Conservation (phyloP, 2,113 vertebrate species). For the Thermophis baileyi region DNA sequence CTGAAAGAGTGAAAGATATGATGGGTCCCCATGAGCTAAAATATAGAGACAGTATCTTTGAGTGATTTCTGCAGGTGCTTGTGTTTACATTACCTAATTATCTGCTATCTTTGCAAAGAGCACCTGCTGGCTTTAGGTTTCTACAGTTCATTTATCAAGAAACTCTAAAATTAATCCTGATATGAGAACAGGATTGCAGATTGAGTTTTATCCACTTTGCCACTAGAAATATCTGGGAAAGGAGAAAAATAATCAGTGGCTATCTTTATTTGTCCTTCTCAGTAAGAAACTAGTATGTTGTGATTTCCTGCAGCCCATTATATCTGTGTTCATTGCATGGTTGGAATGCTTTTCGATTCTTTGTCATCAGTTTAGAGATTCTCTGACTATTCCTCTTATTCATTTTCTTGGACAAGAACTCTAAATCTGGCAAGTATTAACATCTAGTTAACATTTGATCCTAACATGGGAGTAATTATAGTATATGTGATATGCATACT, state of each 20-base stretch:
- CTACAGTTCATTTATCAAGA: not conserved
- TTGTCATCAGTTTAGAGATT: not conserved
- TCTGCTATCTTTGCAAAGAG: not conserved
- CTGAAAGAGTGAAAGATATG: not conserved
- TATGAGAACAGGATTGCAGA: not conserved
- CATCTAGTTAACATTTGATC: not conserved
- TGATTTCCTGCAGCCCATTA: not conserved
- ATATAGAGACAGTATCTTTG: not conserved
- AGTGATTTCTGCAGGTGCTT: not conserved
- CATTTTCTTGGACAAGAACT: not conserved
- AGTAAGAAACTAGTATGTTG: not conserved
- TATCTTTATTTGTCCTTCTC: not conserved
- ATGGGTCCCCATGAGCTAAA: not conserved
- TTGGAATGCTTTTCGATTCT: not conserved
- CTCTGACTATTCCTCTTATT: not conserved
- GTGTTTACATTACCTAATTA: not conserved
- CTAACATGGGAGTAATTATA: not conserved
- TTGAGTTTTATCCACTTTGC: not conserved
- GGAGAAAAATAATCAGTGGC: not conserved
- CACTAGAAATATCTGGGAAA: not conserved
- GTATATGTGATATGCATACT: not conserved
- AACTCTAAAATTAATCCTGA: not conserved
- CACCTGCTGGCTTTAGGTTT: not conserved
- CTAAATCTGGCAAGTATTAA: not conserved
- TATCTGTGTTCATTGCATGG: not conserved